phyloP scores from a whole-genome alignment of 1,140 invertebrate species.

The Archegozetes longisetosus region DNA sequence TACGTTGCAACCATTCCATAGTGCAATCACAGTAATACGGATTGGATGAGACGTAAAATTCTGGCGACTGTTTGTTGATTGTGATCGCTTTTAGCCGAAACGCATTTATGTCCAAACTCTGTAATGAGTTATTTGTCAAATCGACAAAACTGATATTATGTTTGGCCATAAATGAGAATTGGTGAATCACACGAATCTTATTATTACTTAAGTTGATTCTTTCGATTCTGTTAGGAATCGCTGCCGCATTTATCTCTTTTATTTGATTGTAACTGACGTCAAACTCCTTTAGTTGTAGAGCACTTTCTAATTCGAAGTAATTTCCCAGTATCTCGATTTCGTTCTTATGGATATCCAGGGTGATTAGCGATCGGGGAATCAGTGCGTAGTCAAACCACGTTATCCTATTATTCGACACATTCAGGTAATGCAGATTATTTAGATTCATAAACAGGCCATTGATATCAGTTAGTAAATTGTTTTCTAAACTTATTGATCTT shows the following conservation, averaged over 20 bases:
- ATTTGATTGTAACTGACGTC: conserved; percentile 69
- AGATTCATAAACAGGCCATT: conserved; percentile 66
- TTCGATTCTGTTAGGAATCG: conserved; percentile 58
- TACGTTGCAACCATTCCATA: conserved; percentile 71
- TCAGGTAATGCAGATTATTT: conserved; percentile 64
- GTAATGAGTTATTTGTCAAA: conserved; percentile 66
- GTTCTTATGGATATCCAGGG: conserved; percentile 79
- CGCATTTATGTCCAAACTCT: conserved; percentile 59
- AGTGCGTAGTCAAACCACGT: conserved; percentile 77
- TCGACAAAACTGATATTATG: conserved; percentile 62
- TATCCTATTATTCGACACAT: conserved; percentile 75
- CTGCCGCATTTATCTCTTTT: conserved; percentile 47
- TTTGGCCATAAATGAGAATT: conserved; percentile 65
- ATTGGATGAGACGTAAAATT: conserved; percentile 73
- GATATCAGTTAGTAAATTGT: conserved; percentile 65
- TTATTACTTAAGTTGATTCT: conserved; percentile 66
- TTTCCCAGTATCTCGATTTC: conserved; percentile 64
- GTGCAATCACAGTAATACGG: conserved; percentile 74
- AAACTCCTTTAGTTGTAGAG: conserved; percentile 52
- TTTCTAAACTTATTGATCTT: conserved; percentile 67
- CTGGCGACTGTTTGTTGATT: conserved; percentile 39
- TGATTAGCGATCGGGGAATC: conserved; percentile 59
- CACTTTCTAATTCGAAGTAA: conserved; percentile 54
- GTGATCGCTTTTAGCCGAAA: conserved; percentile 48
- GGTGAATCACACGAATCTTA: conserved; percentile 54